These are phyloP conservation scores for Pelodytes ibericus DNA, from an alignment of 2,797 vertebrate genomes.

Conservation along the genomic window DNA sequence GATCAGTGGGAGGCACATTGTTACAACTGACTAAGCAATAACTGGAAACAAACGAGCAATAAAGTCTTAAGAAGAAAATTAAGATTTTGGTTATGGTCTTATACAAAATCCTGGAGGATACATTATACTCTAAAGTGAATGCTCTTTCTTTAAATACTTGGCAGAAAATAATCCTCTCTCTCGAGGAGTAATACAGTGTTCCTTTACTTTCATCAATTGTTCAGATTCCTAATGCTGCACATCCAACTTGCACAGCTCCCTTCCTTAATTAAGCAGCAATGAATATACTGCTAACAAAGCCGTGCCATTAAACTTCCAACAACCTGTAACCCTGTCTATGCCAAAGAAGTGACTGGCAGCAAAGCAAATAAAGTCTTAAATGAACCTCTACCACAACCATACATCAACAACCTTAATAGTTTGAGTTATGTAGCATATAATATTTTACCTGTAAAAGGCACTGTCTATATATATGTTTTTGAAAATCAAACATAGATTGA, in stretches of 20 bases:
- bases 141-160: conserved; percentile 25
- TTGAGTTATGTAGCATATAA: too few species aligned
- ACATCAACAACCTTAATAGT: too few species aligned
- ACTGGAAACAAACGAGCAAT: conserved; percentile 37
- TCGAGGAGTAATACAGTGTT: conserved; percentile 20
- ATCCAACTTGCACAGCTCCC: background rate
- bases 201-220: conserved; percentile 13
- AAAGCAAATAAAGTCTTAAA: background rate
- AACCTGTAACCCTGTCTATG: background rate
- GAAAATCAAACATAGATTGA: too few species aligned
- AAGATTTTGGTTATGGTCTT: conserved; percentile 34
- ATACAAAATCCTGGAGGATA: conserved; percentile 13
- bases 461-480: too few species aligned
- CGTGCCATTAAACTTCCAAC: background rate
- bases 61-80: conserved; percentile 39
- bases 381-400: too few species aligned
- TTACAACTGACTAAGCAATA: conserved; percentile 36
- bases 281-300: background rate
- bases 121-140: conserved; percentile 18
- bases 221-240: background rate
- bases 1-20: conserved; percentile 32
- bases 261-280: background rate
- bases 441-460: too few species aligned
- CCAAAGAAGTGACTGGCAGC: background rate
- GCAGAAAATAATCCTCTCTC: conserved; percentile 20